Percentiles rank a stretch among this genome's conserved stretches.
These are phyloP conservation scores for Phortica okadai DNA, from an alignment of 2,888 invertebrate genomes.

Conservation along the genomic window DNA sequence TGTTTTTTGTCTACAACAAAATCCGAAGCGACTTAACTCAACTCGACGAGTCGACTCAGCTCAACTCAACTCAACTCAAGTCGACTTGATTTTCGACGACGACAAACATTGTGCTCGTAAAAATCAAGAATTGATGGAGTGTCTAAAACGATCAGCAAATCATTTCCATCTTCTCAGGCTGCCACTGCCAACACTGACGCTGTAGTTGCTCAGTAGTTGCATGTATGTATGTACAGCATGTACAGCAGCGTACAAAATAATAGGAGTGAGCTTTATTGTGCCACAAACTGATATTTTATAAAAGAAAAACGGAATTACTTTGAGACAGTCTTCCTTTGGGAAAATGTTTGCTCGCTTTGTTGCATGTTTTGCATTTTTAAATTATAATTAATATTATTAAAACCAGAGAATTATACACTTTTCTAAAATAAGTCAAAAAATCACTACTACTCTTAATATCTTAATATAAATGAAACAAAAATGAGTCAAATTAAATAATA, in stretches of 20 bases:
- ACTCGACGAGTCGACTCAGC: background rate
- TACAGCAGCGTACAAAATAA: background rate
- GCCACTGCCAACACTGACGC: background rate
- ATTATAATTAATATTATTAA: too few relatives aligned
- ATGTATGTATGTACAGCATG: background rate
- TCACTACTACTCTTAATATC: too few relatives aligned
- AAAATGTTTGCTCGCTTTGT: too few relatives aligned
- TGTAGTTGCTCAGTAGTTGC: background rate
- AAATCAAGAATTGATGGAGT: constrained; percentile 76
- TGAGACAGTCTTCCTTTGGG: too few relatives aligned
- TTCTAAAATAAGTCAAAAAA: too few relatives aligned
- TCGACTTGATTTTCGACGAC: constrained; percentile 1
- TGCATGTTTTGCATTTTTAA: too few relatives aligned
- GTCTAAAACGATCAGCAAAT: constrained; percentile 74
- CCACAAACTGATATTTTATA: too few relatives aligned
- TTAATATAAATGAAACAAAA: too few relatives aligned
- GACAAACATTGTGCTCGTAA: constrained; percentile 71
- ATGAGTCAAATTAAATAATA: too few relatives aligned
- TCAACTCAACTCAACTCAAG: background rate
- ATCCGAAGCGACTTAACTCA: background rate
- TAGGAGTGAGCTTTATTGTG: background rate
- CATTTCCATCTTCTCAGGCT: constrained; percentile 64
- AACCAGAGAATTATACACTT: too few relatives aligned
- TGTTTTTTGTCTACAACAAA: background rate
- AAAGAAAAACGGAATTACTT: too few relatives aligned